Conservation (phyloP, 2,888 invertebrate species). For the Meliscaeva auricollis region DNA sequence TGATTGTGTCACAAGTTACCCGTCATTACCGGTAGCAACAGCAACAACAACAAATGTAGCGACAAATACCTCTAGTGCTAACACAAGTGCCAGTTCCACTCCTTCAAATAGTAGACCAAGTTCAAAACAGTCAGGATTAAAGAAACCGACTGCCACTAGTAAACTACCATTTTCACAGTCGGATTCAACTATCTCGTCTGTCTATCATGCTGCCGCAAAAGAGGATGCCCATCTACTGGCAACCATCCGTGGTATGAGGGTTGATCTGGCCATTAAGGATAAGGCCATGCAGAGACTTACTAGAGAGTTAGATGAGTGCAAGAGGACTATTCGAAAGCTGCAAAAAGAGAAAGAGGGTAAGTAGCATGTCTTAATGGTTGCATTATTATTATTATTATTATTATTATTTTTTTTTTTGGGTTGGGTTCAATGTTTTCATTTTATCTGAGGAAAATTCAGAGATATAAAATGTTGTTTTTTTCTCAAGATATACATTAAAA, state of each 20-base stretch:
- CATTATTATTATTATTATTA: neutral
- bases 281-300: conserved; percentile 89
- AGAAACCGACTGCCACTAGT: conserved; percentile 80
- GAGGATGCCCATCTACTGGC: conserved; percentile 92
- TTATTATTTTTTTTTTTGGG: neutral
- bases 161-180: conserved; percentile 86
- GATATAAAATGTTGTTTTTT: conserved; percentile 10
- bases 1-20: conserved; percentile 77
- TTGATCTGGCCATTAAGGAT: conserved; percentile 90
- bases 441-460: neutral
- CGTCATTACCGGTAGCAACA: conserved; percentile 72
- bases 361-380: conserved; percentile 11
- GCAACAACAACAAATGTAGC: conserved; percentile 77
- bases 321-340: conserved; percentile 90
- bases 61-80: conserved; percentile 82
- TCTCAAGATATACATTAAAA: conserved; percentile 27
- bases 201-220: conserved; percentile 84
- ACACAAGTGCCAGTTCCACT: conserved; percentile 83
- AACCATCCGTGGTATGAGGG: conserved; percentile 91
- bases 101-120: conserved; percentile 83
- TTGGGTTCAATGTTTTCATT: neutral
- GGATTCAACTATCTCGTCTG: conserved; percentile 83
- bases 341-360: conserved; percentile 90
- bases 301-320: conserved; percentile 90
- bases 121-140: conserved; percentile 85